Evolutionary conservation across 2,113 vertebrate genomes (phyloP), one percentile per base, ranked within the genome.

Genomic region (Phyllostomus discolor): DNA sequence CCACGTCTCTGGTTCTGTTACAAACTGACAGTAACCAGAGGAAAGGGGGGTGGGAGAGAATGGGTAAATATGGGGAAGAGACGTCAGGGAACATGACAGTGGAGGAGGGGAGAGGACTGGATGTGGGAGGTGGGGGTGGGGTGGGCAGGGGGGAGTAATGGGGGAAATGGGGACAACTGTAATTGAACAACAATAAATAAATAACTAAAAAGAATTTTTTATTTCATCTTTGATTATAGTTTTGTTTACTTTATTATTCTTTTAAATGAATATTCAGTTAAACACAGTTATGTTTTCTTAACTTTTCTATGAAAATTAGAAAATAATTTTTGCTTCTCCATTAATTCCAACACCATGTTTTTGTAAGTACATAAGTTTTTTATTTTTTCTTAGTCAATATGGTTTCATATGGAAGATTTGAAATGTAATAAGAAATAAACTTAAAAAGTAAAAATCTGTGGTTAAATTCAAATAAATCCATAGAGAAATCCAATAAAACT

Each of bases 211-310:
- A 28, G 3, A 62, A 62, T 67, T 38, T 38, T 54, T 82, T 6
- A 16, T 84, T 79, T 89, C 84, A 79, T 48, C 6, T 20, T 73
- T 93, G 54, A 50, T 83, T 83, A 94, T 66, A 79, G 38, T 10
- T 64, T 88, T 69, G 1, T 41, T 19, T 78, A 87, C 6, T 26
- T 82, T 64, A 57, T 57, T 35, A 84, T 22, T 19, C 5, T 72
- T 94, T 91, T 88, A 67, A 75, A 73, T 67, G 28, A 92, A 84
- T 31, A 88, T 79, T 79, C 17, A 75, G 59, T 59, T 79, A 94
- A 91, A 52, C 22, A 50, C 59, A 35, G 46, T 28, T 75, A 43
- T 10, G 3, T 41, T 41, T 41, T 41, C 38, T 41, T 41, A 41
- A 28, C 11, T 54, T 54, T 7, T 41, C 38, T 41, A 41, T 41